Evolutionary conservation across 1,140 invertebrate species (phyloP), one percentile per base, ranked within the genome.

Genomic region (Phymorhynchus buccinoides): DNA sequence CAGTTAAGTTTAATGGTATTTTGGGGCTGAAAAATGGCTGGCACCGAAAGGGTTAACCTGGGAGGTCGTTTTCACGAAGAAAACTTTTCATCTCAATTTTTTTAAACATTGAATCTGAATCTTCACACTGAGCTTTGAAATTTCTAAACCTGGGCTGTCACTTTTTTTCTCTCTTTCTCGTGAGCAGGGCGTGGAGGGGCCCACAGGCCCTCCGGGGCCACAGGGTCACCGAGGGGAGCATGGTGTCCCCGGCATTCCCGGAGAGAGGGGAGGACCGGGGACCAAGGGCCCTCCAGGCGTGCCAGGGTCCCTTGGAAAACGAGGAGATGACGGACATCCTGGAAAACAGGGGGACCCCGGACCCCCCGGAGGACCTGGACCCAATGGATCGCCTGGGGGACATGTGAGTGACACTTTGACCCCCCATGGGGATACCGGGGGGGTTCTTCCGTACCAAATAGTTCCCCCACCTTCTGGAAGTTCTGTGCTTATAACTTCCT

Each of bases 221-320:
- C 85, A 87, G 35, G 91, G 91, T 30, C 85, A 88, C 66, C 83
- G 86, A 16, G 88, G 89, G 75, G 84, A 87, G 16, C 85, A 85
- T 32, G 90, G 91, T 68, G 87, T 87, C 3, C 87, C 88, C 16
- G 91, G 91, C 44, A 82, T 86, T 16, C 83, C 87, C 39, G 90
- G 90, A 86, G 88, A 88, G 42, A 85, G 86, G 1, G 91, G 91
- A 79, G 88, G 88, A 0, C 37, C 84, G n/a, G 91, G 91, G 83
- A 68, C 87, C 22, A 41, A 84, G 0, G 91, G 91, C 77, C 88
- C 89, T 6, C 18, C 75, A n/a, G 91, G 91, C 85, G 82, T 86
- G 16, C 92, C 94, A 1, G 92, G 93, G 84, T 85, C 93, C 30
- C 83, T 91, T 0, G 94, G 94, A 90, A 90, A 90, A 87, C 80